Evolutionary conservation across 2,113 vertebrate species (phyloP).

Genomic region (Neofelis nebulosa): DNA sequence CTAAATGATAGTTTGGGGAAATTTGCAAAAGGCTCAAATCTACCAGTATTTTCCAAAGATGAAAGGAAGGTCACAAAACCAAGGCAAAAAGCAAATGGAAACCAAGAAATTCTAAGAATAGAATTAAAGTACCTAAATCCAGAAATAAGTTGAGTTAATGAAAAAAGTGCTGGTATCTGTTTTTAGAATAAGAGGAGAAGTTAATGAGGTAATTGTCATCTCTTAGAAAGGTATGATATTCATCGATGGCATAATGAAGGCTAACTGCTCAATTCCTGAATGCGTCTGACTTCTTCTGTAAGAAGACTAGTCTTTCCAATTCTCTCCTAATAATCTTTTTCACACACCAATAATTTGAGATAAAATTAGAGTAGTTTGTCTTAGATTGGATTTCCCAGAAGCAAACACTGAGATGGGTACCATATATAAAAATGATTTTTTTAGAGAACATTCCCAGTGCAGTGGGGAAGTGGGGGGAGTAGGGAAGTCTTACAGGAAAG

Average conservation of each 20-base stretch:
- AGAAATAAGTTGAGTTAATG: neutral
- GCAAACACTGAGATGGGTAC: neutral
- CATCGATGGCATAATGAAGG: neutral
- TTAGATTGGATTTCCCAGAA: neutral
- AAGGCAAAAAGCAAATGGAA: neutral
- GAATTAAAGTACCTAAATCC: neutral
- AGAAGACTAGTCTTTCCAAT: neutral
- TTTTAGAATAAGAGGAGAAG: neutral
- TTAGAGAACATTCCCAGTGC: neutral
- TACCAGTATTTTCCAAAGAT: neutral
- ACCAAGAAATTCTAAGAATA: conserved; percentile 2
- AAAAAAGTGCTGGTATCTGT: conserved; percentile 21
- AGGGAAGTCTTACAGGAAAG: neutral
- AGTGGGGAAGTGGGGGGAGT: neutral
- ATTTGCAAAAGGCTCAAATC: neutral
- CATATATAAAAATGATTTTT: neutral
- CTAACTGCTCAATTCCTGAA: neutral
- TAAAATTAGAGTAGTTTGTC: neutral
- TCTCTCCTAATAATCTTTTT: neutral
- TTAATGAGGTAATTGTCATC: neutral
- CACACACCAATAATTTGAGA: neutral
- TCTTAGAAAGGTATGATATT: neutral
- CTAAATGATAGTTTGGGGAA: neutral
- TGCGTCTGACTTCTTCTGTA: neutral
- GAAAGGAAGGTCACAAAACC: neutral